Base-by-base conservation (phyloP, 2,797 vertebrate genomes). In the Odontamblyopus rebecca region DNA sequence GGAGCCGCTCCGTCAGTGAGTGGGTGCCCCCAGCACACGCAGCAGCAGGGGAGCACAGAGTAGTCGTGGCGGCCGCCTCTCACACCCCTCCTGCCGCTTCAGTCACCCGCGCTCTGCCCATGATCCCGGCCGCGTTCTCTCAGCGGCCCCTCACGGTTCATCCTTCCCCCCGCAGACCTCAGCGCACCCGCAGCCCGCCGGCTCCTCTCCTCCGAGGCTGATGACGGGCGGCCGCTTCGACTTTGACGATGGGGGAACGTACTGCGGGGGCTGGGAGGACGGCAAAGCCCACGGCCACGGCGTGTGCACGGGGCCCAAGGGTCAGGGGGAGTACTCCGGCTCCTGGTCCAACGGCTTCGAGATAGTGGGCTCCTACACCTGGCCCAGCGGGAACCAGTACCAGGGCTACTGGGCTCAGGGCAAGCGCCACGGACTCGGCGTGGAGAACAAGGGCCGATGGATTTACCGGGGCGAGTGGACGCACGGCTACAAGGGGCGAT, bases 191-290 rank as follows among this genome's bases (percentile, higher is more conserved):
- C 61, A n/a, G 18, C 61, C 23, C 26, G 4, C 41, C 41, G 23
- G 63, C 63, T 29, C n/a, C 19, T 64, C 35, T 41, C 23, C 41
- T 7, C 13, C 23, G 63, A 16, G 41, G 29, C 64, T 66, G 41
- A 66, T 66, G 64, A 98, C 96, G 97, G 98, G 98, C 95, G 98
- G 98, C 94, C 98, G 98, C 96, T 99, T 99, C 96, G 97, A 98
- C 95, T 99, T 99, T 97, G 98, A 99, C 91, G 98, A 99, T 97
- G 98, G 98, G 95, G 98, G 98, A 94, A 98, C 98, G 93, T 99
- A 99, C 94, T 99, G 98, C 91, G 98, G 98, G 84, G 98, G 97
- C 94, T 99, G 98, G 98, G 96, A 98, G 90, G 97, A 98, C 91
- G 98, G 97, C 91, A 99, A 98, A 96, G 98, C 98, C 85, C 98